These are phyloP conservation scores for Microtus agrestis DNA, from an alignment of 2,797 vertebrate genomes.

Conservation along the genomic window DNA sequence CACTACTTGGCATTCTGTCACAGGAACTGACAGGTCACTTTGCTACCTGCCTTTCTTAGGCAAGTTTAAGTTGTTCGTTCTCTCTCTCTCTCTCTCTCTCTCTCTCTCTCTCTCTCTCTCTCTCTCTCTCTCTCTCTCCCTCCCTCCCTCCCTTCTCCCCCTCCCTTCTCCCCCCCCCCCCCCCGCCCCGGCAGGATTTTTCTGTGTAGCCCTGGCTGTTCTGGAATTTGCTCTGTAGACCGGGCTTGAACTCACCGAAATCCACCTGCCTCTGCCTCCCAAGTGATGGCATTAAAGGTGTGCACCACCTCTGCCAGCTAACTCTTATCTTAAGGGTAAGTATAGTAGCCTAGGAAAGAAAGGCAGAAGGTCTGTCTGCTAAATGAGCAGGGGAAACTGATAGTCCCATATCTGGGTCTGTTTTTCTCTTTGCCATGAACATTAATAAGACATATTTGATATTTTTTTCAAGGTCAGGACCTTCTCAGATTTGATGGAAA, in stretches of 20 bases:
- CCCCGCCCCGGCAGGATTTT: too few species aligned
- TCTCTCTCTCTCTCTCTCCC: too few species aligned
- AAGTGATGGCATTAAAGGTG: too few species aligned
- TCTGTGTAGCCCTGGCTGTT: too few species aligned
- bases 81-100: too few species aligned
- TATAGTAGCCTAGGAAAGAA: constrained; percentile 36
- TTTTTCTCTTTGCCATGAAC: constrained; percentile 29
- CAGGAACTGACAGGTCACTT: neutral
- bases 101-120: too few species aligned
- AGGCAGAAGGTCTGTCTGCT: neutral
- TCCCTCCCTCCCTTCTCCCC: fast-evolving
- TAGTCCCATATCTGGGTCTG: neutral
- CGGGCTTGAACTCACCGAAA: too few species aligned
- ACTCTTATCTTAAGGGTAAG: constrained; percentile 8
- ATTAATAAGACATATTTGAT: neutral
- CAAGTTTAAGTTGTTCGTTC: neutral
- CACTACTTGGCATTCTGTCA: neutral
- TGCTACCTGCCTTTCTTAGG: constrained; percentile 34
- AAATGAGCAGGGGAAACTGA: constrained; percentile 11
- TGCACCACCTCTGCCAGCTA: too few species aligned
- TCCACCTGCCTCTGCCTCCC: too few species aligned
- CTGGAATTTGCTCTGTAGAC: too few species aligned
- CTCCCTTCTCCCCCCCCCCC: too few species aligned
- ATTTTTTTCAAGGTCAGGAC: neutral
- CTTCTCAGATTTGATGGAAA: neutral